phyloP scores from a whole-genome alignment of 2,888 invertebrate genomes.

The Scaptomyza reducta region DNA sequence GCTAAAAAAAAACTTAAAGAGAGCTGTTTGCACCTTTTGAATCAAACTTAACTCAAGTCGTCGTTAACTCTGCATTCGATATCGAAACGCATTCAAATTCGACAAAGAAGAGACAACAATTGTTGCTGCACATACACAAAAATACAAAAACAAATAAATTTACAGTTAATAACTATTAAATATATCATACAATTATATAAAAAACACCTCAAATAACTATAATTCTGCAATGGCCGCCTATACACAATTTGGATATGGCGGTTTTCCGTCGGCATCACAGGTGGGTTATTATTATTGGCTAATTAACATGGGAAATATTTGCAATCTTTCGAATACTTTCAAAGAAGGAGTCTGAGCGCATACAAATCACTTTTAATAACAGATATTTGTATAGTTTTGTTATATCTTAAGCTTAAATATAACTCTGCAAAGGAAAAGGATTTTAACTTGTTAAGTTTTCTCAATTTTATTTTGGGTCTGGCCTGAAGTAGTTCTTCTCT shows the following conservation, averaged over 20 bases:
- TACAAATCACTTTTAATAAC: too few species aligned
- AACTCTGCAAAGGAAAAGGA: too few species aligned
- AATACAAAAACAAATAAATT: slow-evolving; percentile 4
- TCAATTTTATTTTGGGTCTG: too few species aligned
- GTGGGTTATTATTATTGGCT: slow-evolving; percentile 85
- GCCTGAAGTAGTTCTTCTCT: too few species aligned
- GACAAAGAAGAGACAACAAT: slow-evolving; percentile 5
- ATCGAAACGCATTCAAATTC: slow-evolving; percentile 25
- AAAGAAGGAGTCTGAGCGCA: too few species aligned
- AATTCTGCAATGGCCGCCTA: slow-evolving; percentile 88
- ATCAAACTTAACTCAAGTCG: not conserved
- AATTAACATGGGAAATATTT: not conserved
- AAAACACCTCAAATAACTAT: slow-evolving; percentile 2
- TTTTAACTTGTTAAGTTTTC: too few species aligned
- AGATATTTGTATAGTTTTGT: too few species aligned
- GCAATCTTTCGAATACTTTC: too few species aligned
- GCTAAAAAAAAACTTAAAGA: slow-evolving; percentile 13
- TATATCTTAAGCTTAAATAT: not conserved
- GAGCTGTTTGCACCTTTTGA: not conserved
- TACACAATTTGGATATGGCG: slow-evolving; percentile 95
- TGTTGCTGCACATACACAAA: not conserved
- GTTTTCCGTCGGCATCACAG: slow-evolving; percentile 95
- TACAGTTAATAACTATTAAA: slow-evolving; percentile 2
- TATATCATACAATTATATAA: not conserved
- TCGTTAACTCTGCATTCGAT: slow-evolving; percentile 1